Percentiles rank a stretch among this genome's conserved stretches.
Evolutionary conservation across 2,888 invertebrate species (phyloP).

Genomic region (Kryphioiulus occultus): DNA sequence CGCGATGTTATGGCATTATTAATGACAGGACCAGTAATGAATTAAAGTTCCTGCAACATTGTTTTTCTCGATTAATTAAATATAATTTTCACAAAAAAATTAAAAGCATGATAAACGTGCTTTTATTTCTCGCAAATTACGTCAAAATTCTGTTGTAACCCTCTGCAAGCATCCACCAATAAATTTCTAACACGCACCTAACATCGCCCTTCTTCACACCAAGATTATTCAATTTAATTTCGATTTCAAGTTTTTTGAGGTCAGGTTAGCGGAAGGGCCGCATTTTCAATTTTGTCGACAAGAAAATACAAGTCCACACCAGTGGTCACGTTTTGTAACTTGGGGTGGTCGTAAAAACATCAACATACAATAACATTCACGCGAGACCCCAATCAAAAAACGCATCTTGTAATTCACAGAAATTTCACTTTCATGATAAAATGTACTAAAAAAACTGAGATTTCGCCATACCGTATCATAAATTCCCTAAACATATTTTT

Average conservation of each 20-base stretch:
- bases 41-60: not conserved
- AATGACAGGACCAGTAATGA: not conserved
- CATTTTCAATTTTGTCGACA: not conserved
- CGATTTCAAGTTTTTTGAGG: conserved; percentile 11
- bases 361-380: conserved; percentile 16
- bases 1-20: not conserved
- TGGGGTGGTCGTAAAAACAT: not conserved
- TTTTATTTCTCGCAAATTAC: not conserved
- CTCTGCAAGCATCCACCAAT: not conserved
- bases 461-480: not conserved
- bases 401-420: not conserved
- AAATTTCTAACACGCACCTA: not conserved
- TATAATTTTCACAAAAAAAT: not conserved
- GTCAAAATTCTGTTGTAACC: not conserved
- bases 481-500: not conserved
- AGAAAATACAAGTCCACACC: not conserved
- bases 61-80: not conserved
- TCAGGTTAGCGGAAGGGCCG: not conserved
- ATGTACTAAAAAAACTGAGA: not conserved
- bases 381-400: not conserved
- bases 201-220: not conserved
- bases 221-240: not conserved
- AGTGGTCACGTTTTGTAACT: not conserved
- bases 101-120: not conserved
- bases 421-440: conserved; percentile 24